These are phyloP conservation scores for Engystomops pustulosus DNA, from an alignment of 2,113 vertebrate species.

Conservation along the genomic window DNA sequence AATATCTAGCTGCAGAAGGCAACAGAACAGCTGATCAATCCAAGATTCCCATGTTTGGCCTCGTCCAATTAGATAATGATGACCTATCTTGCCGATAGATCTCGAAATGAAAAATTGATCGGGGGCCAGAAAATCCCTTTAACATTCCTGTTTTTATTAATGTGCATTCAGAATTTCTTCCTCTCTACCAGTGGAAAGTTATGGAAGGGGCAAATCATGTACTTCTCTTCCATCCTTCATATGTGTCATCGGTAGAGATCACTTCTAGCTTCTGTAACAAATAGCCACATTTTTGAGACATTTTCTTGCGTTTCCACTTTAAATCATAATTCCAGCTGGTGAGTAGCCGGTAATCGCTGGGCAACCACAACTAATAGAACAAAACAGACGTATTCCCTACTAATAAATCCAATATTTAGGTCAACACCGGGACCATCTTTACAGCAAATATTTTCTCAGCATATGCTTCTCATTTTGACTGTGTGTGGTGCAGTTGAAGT, in stretches of 20 bases:
- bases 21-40: too few species aligned
- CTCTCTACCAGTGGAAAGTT: neutral
- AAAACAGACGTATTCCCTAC: slow-evolving; percentile 51
- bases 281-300: neutral
- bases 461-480: slow-evolving; percentile 56
- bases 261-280: neutral
- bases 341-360: slow-evolving; percentile 38
- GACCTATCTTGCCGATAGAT: too few species aligned
- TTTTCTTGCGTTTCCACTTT: slow-evolving; percentile 12
- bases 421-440: slow-evolving; percentile 52
- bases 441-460: slow-evolving; percentile 52
- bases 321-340: slow-evolving; percentile 17
- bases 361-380: slow-evolving; percentile 34
- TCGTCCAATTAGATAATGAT: too few species aligned
- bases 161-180: too few species aligned
- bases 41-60: too few species aligned
- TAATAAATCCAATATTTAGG: slow-evolving; percentile 59
- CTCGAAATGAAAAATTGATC: too few species aligned
- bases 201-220: too few species aligned
- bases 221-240: too few species aligned
- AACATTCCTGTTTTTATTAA: too few species aligned
- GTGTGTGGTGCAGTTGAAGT: slow-evolving; percentile 51
- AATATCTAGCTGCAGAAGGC: too few species aligned
- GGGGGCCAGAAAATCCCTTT: too few species aligned
- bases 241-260: neutral